These are phyloP conservation scores for Drosophila mettleri DNA, from an alignment of 2,888 invertebrate genomes.

Conservation along the genomic window DNA sequence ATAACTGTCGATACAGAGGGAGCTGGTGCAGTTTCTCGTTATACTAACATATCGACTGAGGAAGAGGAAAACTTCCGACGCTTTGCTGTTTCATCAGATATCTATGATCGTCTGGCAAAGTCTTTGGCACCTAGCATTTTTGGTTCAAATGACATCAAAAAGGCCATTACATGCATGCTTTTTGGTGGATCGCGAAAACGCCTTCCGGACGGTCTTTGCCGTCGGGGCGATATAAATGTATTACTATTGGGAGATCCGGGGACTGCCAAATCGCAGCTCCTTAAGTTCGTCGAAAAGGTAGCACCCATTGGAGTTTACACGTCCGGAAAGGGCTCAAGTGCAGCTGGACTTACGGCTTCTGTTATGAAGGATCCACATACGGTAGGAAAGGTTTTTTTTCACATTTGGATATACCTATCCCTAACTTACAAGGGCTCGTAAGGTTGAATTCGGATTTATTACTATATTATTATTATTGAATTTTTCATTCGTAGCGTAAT, in stretches of 20 bases:
- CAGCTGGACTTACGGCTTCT: conserved; percentile 99
- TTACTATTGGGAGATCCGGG: conserved; percentile 98
- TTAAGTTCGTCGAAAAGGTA: conserved; percentile 98
- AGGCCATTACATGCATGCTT: conserved; percentile 96
- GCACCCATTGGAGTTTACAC: conserved; percentile 98
- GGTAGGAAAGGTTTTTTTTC: conserved; percentile 87
- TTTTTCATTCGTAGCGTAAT: conserved; percentile 89
- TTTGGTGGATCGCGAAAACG: conserved; percentile 96
- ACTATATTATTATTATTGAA: no score
- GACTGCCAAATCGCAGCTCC: conserved; percentile 98
- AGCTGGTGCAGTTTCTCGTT: conserved; percentile 87
- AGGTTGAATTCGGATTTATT: not conserved
- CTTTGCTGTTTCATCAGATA: conserved; percentile 93
- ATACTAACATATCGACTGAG: conserved; percentile 87
- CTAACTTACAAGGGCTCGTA: not conserved
- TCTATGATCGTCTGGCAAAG: conserved; percentile 94
- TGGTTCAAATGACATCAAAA: conserved; percentile 97
- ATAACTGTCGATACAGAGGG: conserved; percentile 94
- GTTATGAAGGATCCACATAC: conserved; percentile 96
- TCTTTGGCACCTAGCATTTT: conserved; percentile 99
- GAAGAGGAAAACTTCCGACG: conserved; percentile 89
- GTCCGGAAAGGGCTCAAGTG: conserved; percentile 99
- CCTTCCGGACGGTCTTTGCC: conserved; percentile 96
- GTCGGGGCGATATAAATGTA: conserved; percentile 98
- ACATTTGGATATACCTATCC: not conserved